phyloP scores from a whole-genome alignment of 2,797 vertebrate species.

The Phylloscopus collybita region DNA sequence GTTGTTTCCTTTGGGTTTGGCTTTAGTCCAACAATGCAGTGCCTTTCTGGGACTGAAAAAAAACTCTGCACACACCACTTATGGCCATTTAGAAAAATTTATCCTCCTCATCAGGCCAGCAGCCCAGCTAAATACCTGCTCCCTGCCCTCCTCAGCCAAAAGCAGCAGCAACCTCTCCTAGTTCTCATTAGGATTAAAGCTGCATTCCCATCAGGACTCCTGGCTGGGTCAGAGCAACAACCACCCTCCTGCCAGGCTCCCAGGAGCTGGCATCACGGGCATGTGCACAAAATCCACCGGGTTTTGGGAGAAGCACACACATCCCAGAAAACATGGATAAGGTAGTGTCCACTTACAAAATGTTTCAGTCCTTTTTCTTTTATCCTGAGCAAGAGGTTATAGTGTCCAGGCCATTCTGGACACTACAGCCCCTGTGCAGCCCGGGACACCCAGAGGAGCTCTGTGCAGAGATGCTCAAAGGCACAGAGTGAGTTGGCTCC shows the following conservation, averaged over 20 bases:
- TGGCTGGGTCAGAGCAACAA: neutral
- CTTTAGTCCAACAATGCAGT: constrained; percentile 1
- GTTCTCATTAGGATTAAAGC: neutral
- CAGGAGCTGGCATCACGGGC: neutral
- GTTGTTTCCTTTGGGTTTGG: neutral
- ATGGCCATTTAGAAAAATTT: neutral
- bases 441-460: neutral
- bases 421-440: neutral
- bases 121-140: neutral
- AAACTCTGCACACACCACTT: neutral
- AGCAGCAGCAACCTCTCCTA: neutral
- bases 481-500: neutral
- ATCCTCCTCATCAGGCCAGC: neutral
- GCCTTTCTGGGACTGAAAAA: neutral
- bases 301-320: neutral
- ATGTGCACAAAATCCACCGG: neutral
- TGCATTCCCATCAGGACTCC: neutral
- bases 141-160: neutral
- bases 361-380: neutral
- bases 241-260: neutral
- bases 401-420: neutral
- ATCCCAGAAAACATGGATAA: neutral
- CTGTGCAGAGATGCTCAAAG: neutral
- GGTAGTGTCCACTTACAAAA: neutral
- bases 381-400: neutral